phyloP scores from a whole-genome alignment of 2,113 vertebrate genomes.

The Hemichromis elongatus region DNA sequence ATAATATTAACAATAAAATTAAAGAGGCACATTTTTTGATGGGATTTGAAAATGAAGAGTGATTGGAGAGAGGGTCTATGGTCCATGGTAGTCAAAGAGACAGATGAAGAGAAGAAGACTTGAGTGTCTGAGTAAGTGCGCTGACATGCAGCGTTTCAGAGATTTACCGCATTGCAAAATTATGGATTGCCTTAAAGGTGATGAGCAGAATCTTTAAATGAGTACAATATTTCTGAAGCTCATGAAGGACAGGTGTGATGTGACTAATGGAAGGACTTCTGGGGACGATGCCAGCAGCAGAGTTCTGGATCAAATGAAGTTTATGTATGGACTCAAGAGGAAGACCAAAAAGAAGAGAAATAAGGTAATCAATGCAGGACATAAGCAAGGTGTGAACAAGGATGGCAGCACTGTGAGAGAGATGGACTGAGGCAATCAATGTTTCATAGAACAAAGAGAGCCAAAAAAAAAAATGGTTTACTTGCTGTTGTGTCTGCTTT shows the following conservation, averaged over 20 bases:
- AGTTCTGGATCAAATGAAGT: background rate
- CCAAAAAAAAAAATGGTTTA: background rate
- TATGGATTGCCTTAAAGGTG: background rate
- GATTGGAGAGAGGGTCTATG: background rate
- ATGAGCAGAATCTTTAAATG: background rate
- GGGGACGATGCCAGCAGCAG: background rate
- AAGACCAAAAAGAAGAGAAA: background rate
- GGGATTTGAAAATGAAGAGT: background rate
- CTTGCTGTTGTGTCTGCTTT: background rate
- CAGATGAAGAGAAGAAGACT: background rate
- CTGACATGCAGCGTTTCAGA: background rate
- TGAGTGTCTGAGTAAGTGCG: background rate
- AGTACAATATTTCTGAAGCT: background rate
- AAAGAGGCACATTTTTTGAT: background rate
- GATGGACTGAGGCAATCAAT: background rate
- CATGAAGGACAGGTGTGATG: background rate
- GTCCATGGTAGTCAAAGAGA: background rate
- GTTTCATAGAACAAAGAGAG: background rate
- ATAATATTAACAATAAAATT: background rate
- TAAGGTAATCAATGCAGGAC: background rate
- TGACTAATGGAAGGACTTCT: background rate
- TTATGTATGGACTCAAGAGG: background rate
- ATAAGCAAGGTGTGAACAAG: background rate
- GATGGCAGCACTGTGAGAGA: background rate
- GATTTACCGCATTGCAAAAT: background rate